Percentiles rank a stretch among this genome's conserved stretches.
Conservation (phyloP, 1,140 invertebrate species). For the Achroia grisella region DNA sequence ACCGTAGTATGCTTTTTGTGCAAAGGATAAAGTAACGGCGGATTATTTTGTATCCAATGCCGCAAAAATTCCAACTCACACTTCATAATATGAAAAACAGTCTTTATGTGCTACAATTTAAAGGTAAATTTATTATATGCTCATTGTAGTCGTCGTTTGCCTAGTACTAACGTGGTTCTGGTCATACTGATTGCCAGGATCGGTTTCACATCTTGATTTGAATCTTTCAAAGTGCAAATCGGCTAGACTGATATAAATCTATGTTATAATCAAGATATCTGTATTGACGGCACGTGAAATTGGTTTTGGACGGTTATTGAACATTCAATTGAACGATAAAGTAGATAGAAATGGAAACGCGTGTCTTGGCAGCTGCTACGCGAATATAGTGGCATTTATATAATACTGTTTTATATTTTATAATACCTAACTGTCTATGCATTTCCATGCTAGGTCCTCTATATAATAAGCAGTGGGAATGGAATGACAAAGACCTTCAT, state of each 20-base stretch:
- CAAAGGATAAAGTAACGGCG: slow-evolving; percentile 22
- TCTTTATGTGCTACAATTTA: too few species aligned
- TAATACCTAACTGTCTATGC: too few species aligned
- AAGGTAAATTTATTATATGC: too few species aligned
- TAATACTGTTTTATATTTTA: neutral
- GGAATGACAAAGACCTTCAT: too few species aligned
- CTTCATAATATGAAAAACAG: too few species aligned
- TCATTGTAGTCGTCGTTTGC: too few species aligned
- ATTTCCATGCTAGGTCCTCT: too few species aligned
- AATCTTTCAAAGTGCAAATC: slow-evolving; percentile 16
- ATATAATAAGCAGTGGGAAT: too few species aligned
- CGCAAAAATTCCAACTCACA: too few species aligned
- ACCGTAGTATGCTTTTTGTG: slow-evolving; percentile 41
- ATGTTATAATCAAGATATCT: slow-evolving; percentile 30
- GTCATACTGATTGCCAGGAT: slow-evolving; percentile 7
- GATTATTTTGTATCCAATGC: slow-evolving; percentile 17
- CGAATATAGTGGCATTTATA: neutral
- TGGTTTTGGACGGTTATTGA: slow-evolving; percentile 18
- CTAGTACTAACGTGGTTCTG: too few species aligned
- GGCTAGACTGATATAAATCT: slow-evolving; percentile 29
- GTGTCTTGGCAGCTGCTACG: neutral
- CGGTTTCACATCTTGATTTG: slow-evolving; percentile 48
- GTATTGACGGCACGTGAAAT: slow-evolving; percentile 44
- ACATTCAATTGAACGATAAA: slow-evolving; percentile 15
- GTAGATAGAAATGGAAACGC: too few species aligned